Evolutionary conservation across 35 echinoderm and acorn worm species (phyloP).

Genomic region (Heliocidaris erythrogramma): DNA sequence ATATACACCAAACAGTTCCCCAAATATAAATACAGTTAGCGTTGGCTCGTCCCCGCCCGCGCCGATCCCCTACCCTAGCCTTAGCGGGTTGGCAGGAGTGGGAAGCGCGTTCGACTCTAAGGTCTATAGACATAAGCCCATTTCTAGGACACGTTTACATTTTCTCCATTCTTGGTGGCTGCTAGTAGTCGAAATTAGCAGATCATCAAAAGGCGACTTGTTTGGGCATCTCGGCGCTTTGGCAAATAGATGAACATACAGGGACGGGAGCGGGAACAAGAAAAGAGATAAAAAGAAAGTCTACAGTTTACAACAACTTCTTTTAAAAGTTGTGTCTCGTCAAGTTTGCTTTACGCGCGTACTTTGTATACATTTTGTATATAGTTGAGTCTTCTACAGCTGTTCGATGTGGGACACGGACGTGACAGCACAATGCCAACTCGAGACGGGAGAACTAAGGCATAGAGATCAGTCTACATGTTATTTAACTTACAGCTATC

Average conservation of each 20-base stretch:
- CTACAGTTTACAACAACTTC: constrained; percentile 23
- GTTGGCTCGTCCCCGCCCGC: neutral
- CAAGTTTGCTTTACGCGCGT: neutral
- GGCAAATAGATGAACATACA: neutral
- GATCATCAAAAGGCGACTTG: constrained; percentile 23
- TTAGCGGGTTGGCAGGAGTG: neutral
- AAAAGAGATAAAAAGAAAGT: constrained; percentile 25
- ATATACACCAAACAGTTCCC: neutral
- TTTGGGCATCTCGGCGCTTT: neutral
- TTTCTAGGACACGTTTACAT: constrained; percentile 46
- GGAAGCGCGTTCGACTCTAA: neutral
- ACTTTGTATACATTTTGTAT: constrained; percentile 23
- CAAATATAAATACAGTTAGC: constrained; percentile 5
- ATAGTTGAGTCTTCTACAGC: neutral
- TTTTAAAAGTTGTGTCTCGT: constrained; percentile 45
- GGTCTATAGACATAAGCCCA: constrained; percentile 27
- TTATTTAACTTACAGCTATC: constrained; percentile 4
- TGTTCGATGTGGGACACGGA: neutral
- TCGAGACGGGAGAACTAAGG: neutral
- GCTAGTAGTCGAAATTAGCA: constrained; percentile 32
- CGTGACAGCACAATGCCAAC: constrained; percentile 22
- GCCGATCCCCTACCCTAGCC: neutral
- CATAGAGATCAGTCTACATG: neutral
- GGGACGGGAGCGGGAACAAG: neutral
- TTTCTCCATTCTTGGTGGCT: neutral